Conservation (phyloP, 2,113 vertebrate genomes). For the Bucco capensis region DNA sequence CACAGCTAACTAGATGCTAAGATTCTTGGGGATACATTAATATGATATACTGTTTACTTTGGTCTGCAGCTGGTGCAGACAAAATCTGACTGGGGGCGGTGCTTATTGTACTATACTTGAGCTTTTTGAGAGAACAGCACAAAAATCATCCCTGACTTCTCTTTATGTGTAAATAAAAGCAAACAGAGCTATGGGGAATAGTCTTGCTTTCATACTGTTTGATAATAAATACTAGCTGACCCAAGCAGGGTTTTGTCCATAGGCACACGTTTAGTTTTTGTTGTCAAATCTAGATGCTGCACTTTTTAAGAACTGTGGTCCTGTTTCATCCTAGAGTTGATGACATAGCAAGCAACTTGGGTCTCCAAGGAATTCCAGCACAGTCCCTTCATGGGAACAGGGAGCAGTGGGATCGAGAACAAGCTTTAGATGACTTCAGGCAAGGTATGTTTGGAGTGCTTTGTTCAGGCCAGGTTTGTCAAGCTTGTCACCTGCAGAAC, state of each 20-base stretch:
- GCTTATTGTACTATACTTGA: background rate
- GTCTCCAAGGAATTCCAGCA: conserved; percentile 85
- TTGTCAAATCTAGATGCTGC: background rate
- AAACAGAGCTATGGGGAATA: background rate
- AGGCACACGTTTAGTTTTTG: background rate
- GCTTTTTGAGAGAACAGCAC: background rate
- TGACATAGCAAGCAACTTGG: conserved; percentile 90
- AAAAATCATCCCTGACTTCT: background rate
- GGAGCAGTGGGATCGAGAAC: conserved; percentile 91
- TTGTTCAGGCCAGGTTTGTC: background rate
- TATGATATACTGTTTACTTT: background rate
- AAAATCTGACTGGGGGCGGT: background rate
- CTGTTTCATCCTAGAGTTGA: conserved; percentile 79
- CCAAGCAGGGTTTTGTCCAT: background rate
- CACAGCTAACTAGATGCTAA: background rate
- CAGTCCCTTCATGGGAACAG: conserved; percentile 90
- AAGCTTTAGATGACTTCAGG: conserved; percentile 91
- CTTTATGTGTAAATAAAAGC: background rate
- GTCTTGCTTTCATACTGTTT: background rate
- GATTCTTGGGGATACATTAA: background rate
- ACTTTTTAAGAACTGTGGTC: background rate
- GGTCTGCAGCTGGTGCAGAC: accelerated
- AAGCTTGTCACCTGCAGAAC: background rate
- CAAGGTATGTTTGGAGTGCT: conserved; percentile 67
- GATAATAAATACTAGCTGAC: background rate